phyloP scores from a whole-genome alignment of 2,113 vertebrate species.

The Zosterops lateralis region DNA sequence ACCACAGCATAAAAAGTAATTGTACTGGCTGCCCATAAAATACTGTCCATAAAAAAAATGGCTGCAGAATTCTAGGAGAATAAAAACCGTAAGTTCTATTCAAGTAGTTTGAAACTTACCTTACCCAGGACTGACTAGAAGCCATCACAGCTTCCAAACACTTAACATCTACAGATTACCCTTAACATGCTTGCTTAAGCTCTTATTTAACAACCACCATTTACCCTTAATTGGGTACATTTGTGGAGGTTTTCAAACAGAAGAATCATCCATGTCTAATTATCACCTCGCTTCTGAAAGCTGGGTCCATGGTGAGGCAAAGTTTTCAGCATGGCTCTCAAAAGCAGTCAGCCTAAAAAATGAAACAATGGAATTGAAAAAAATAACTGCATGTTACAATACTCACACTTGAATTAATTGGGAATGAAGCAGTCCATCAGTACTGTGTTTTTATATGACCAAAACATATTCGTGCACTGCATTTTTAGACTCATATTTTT shows the following conservation, averaged over 20 bases:
- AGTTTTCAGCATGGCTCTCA: neutral
- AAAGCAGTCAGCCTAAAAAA: neutral
- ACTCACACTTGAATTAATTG: neutral
- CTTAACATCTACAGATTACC: rapidly evolving
- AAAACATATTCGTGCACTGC: neutral
- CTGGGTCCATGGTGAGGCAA: neutral
- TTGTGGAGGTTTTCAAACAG: neutral
- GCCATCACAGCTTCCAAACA: neutral
- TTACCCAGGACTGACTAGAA: neutral
- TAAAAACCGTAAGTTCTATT: neutral
- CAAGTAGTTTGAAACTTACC: neutral
- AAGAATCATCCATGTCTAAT: neutral
- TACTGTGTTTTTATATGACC: neutral
- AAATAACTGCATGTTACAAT: neutral
- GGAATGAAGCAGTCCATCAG: neutral
- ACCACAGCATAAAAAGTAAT: neutral
- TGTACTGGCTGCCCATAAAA: neutral
- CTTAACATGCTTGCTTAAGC: neutral
- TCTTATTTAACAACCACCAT: neutral
- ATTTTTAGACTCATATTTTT: neutral
- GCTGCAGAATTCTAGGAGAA: neutral
- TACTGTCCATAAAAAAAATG: neutral
- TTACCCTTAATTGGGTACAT: neutral
- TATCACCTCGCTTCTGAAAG: neutral
- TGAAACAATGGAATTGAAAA: neutral